phyloP scores from a whole-genome alignment of 2,113 vertebrate species.

The Macquaria australasica region DNA sequence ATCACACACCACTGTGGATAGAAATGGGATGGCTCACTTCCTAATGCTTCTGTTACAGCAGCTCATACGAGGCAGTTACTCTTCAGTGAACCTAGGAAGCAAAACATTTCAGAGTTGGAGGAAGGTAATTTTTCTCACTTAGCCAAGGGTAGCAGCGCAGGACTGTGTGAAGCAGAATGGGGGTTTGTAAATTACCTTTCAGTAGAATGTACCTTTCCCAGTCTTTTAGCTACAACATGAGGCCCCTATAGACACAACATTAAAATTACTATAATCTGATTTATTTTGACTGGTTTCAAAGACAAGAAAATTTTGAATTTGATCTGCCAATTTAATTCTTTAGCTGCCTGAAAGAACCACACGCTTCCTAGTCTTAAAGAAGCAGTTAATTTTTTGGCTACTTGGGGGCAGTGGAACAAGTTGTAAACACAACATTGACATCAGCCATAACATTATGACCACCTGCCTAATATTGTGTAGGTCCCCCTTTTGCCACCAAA shows the following conservation, averaged over 20 bases:
- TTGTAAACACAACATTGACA: no score
- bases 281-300: not conserved
- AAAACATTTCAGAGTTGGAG: conserved; percentile 46
- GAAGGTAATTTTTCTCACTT: conserved; percentile 41
- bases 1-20: not conserved
- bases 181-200: conserved; percentile 23
- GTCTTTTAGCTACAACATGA: not conserved
- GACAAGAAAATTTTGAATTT: not conserved
- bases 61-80: conserved; percentile 31
- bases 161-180: conserved; percentile 18
- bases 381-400: not conserved
- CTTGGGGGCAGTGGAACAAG: no score
- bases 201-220: conserved; percentile 1
- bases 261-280: not conserved
- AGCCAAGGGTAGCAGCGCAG: conserved; percentile 3
- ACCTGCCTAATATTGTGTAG: no score
- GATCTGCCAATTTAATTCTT: not conserved
- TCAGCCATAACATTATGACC: no score
- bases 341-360: not conserved
- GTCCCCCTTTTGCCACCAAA: no score
- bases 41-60: conserved; percentile 5
- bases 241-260: not conserved
- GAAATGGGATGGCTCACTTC: not conserved
- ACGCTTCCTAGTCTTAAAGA: not conserved
- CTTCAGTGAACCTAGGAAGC: conserved; percentile 30